Conservation (phyloP, 2,888 invertebrate genomes). For the Drosophila parthenogenetica region DNA sequence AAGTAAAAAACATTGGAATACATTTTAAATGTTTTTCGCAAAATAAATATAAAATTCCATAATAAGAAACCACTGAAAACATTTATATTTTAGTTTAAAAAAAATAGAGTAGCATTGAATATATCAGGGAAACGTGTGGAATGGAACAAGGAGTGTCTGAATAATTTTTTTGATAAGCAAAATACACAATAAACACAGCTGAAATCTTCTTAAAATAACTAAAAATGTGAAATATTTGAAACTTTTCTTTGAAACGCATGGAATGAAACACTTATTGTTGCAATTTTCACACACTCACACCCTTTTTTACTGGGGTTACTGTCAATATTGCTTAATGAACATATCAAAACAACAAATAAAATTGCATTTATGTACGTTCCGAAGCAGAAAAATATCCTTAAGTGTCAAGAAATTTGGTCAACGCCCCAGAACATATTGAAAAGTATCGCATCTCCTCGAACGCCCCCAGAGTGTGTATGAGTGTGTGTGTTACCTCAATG, state of each 20-base stretch:
- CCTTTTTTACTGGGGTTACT: conserved; percentile 3
- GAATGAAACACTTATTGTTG: neutral
- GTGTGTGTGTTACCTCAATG: conserved; percentile 34
- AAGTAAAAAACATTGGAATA: no score
- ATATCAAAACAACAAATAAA: conserved; percentile 68
- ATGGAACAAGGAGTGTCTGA: neutral
- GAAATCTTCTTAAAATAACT: no score
- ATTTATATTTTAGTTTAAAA: no score
- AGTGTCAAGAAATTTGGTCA: conserved; percentile 48
- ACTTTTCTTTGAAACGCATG: neutral
- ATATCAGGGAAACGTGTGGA: neutral
- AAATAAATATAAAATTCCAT: no score
- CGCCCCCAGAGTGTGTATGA: conserved; percentile 33
- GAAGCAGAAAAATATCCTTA: conserved; percentile 35
- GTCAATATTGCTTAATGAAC: conserved; percentile 72
- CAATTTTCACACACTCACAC: conserved; percentile 36
- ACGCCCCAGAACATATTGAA: conserved; percentile 42
- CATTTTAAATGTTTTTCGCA: no score
- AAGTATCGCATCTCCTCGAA: conserved; percentile 64
- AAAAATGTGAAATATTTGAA: no score
- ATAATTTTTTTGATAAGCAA: neutral
- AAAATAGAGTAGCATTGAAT: no score
- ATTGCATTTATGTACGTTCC: conserved; percentile 71
- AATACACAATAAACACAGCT: neutral
- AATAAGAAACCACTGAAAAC: no score